phyloP scores from a whole-genome alignment of 2,113 vertebrate genomes.

The Xenopus tropicalis region DNA sequence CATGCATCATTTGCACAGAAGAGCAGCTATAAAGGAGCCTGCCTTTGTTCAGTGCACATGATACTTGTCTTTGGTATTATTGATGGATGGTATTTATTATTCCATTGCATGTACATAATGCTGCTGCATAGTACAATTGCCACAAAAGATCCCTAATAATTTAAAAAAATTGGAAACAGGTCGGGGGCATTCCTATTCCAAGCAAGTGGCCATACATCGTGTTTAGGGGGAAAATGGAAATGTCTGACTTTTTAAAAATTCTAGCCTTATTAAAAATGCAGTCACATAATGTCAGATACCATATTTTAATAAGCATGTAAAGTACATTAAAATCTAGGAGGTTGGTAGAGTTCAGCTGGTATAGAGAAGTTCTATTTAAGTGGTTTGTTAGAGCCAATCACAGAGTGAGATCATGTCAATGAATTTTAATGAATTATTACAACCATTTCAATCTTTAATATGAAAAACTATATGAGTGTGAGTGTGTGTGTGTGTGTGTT shows the following conservation, averaged over 20 bases:
- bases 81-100: constrained; percentile 34
- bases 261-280: constrained; percentile 9
- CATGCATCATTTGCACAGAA: too few relatives aligned
- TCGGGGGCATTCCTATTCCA: neutral
- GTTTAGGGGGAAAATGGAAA: too few relatives aligned
- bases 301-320: constrained; percentile 21
- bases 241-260: too few relatives aligned
- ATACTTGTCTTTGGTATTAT: constrained; percentile 3
- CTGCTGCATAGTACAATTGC: constrained; percentile 22
- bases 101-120: constrained; percentile 13
- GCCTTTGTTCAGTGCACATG: constrained; percentile 32
- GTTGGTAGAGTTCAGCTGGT: constrained; percentile 22
- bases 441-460: constrained; percentile 17
- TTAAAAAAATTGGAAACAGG: neutral
- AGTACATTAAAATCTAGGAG: constrained; percentile 32
- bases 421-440: constrained; percentile 31
- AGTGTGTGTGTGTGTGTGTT: too few relatives aligned
- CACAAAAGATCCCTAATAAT: constrained; percentile 20
- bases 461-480: too few relatives aligned
- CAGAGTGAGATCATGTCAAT: constrained; percentile 23
- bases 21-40: constrained; percentile 16
- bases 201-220: neutral
- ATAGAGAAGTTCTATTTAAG: constrained; percentile 13
- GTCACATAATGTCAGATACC: neutral
- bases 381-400: constrained; percentile 12